A percentile compares a stretch with the other conserved stretches of the same genome.
These are phyloP conservation scores for Drosophila tanythrix DNA, from an alignment of 2,888 invertebrate species.

Conservation along the genomic window DNA sequence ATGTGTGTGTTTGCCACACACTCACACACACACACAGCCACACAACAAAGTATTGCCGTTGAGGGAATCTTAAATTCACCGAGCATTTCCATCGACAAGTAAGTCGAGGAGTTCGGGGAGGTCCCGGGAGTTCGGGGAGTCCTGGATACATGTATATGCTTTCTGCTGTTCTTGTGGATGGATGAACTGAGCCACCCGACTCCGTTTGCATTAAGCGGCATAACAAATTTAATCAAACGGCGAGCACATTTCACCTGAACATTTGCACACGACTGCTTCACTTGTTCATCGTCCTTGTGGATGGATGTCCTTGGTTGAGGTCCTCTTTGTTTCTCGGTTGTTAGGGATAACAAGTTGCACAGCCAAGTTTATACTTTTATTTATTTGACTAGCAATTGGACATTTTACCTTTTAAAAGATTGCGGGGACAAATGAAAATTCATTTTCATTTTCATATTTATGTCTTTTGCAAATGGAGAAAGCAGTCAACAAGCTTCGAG, in stretches of 20 bases:
- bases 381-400: conserved; percentile 8
- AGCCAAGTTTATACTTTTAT: conserved; percentile 31
- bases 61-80: background rate
- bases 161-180: background rate
- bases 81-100: conserved; percentile 18
- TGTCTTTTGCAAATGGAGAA: conserved; percentile 5
- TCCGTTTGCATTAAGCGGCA: conserved; percentile 31
- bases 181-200: background rate
- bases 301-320: conserved; percentile 49
- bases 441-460: conserved; percentile 21
- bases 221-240: conserved; percentile 69
- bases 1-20: conserved; percentile 6
- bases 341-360: conserved; percentile 28
- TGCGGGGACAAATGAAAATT: background rate
- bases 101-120: background rate
- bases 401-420: conserved; percentile 4
- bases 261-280: conserved; percentile 35
- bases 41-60: conserved; percentile 11
- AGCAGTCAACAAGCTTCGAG: background rate
- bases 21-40: conserved; percentile 1
- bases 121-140: background rate
- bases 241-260: conserved; percentile 46
- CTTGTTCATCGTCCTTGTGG: conserved; percentile 55
- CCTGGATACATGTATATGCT: background rate
- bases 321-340: background rate